Conservation (phyloP, 2,888 invertebrate species). For the Orchesellides sinensis region DNA sequence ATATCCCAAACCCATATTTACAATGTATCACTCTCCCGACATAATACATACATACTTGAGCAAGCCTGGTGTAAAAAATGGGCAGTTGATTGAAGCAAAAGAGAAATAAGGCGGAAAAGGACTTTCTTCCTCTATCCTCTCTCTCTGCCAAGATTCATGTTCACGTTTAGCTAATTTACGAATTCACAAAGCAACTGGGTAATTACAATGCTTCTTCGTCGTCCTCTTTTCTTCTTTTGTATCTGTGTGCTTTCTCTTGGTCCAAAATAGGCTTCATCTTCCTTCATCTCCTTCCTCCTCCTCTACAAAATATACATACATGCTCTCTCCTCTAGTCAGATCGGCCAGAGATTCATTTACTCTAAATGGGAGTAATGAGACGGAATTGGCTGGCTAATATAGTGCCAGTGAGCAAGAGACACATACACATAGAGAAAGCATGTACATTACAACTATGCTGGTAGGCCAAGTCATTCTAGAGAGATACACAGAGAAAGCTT, state of each 20-base stretch:
- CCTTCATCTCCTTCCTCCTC: not conserved
- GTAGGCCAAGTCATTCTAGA: conserved; percentile 14
- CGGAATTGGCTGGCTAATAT: conserved; percentile 70
- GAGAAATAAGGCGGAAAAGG: conserved; percentile 57
- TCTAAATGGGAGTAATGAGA: conserved; percentile 74
- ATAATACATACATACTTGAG: too few species aligned
- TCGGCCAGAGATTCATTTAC: conserved; percentile 65
- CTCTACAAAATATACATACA: not conserved
- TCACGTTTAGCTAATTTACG: conserved; percentile 73
- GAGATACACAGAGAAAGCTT: not conserved
- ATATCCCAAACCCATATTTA: not conserved
- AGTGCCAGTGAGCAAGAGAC: conserved; percentile 56
- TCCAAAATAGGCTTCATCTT: not conserved
- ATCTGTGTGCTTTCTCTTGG: too few species aligned
- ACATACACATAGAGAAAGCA: conserved; percentile 12
- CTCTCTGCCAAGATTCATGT: conserved; percentile 70
- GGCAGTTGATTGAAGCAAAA: conserved; percentile 58
- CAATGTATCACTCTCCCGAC: not conserved
- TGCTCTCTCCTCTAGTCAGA: conserved; percentile 53
- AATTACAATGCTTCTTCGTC: conserved; percentile 69
- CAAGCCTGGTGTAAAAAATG: conserved; percentile 36
- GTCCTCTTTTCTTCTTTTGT: conserved; percentile 2
- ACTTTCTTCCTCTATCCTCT: conserved; percentile 50
- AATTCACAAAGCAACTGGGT: conserved; percentile 70
- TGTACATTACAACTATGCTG: not conserved